Evolutionary conservation across 2,797 vertebrate genomes (phyloP).

Genomic region (Darevskia nairensis): DNA sequence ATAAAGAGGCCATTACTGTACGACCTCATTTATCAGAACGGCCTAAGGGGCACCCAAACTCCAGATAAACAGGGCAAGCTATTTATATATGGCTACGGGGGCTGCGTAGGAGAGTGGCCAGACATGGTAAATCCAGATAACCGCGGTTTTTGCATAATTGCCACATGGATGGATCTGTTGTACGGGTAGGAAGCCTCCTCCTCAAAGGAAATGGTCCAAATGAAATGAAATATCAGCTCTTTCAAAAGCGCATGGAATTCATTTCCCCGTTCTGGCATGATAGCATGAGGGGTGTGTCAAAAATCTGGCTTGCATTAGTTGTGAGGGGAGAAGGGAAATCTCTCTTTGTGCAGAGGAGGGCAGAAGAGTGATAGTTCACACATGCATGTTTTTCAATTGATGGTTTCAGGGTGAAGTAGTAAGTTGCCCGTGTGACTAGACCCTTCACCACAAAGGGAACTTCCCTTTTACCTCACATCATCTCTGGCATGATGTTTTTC

Average conservation of each 20-base stretch:
- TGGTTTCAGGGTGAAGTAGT: too few species aligned
- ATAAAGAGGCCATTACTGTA: conserved; percentile 16
- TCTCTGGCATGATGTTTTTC: not conserved
- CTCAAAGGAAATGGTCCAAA: not conserved
- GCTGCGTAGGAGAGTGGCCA: not conserved
- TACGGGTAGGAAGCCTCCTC: not conserved
- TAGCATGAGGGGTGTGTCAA: not conserved
- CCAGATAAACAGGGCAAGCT: conserved; percentile 23
- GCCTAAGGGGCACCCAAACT: not conserved
- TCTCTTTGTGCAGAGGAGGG: too few species aligned
- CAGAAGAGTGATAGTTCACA: too few species aligned
- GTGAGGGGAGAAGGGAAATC: not conserved
- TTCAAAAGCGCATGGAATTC: not conserved
- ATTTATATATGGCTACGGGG: conserved; percentile 28
- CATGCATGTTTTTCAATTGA: too few species aligned
- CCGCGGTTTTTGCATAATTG: conserved; percentile 14
- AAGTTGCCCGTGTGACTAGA: too few species aligned
- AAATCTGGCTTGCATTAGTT: not conserved
- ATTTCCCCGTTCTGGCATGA: not conserved
- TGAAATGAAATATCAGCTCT: not conserved
- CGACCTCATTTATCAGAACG: conserved; percentile 23
- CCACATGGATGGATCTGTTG: conserved; percentile 18
- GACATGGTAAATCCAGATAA: conserved; percentile 19
- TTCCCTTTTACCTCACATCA: not conserved
- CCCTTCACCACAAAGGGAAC: too few species aligned